Conservation (phyloP, 1,140 invertebrate genomes). For the Parasteatoda tepidariorum region DNA sequence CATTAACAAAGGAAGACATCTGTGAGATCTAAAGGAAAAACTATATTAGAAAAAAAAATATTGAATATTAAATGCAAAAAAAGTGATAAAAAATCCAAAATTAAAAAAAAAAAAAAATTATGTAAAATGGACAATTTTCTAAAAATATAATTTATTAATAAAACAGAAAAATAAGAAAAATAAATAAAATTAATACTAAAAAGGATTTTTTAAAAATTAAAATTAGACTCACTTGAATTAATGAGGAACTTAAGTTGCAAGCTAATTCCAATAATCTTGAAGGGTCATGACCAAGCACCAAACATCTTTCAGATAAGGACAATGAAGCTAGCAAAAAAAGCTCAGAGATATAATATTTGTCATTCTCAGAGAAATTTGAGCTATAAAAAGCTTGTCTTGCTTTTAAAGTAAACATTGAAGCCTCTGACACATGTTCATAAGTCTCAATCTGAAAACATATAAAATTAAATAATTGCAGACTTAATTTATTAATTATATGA, state of each 20-base stretch:
- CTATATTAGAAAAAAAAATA: not conserved
- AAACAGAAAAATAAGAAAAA: too few relatives aligned
- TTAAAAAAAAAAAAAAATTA: too few relatives aligned
- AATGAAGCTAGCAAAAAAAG: constrained; percentile 22
- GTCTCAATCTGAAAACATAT: constrained; percentile 20
- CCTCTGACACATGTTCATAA: constrained; percentile 24
- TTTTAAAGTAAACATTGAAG: constrained; percentile 12
- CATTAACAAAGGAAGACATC: constrained; percentile 13
- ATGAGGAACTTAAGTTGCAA: not conserved
- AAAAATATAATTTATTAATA: too few relatives aligned
- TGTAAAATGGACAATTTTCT: too few relatives aligned
- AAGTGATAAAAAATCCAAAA: not conserved
- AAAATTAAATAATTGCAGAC: too few relatives aligned
- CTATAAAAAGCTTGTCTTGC: not conserved
- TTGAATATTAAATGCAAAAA: not conserved
- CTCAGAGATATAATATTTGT: constrained; percentile 22
- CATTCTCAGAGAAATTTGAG: constrained; percentile 9
- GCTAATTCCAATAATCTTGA: constrained; percentile 13
- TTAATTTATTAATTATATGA: too few relatives aligned
- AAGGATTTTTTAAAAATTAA: not conserved
- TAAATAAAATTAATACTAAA: too few relatives aligned
- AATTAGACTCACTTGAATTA: constrained; percentile 19
- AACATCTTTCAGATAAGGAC: constrained; percentile 19
- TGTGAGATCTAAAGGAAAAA: not conserved
- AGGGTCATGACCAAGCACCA: constrained; percentile 16